Base-by-base conservation (phyloP, 2,113 vertebrate genomes). In the Phoenicopterus ruber region DNA sequence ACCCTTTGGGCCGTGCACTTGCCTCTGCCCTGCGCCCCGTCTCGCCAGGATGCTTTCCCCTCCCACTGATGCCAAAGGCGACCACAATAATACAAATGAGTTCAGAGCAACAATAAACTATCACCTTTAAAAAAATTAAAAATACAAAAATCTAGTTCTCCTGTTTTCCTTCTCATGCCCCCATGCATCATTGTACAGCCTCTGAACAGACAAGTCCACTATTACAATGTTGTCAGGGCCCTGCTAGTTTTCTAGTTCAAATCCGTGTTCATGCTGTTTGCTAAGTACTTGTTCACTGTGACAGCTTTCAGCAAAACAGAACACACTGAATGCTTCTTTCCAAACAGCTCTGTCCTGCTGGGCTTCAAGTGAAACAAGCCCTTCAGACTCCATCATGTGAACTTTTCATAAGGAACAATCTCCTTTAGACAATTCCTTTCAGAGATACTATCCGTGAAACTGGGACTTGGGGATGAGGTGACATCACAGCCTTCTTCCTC, bases 221-320 rank as follows among this genome's bases (percentile, higher is more conserved):
- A 98, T 98, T 98, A 98, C 99, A 98, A 98, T 97, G 98, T 99
- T 99, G 99, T 99, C 98, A 98, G 98, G 98, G 98, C 98, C 98
- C 98, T 98, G 98, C 98, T 99, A 98, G 97, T 99, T 99, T 99
- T 99, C 98, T 99, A 99, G 99, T 99, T 99, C 98, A 99, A 99
- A 99, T 99, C 99, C 99, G 99, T 99, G 99, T 99, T 99, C 99
- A 99, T 98, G 99, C 99, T 99, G 98, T 99, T 99, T 99, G 99
- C 98, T 99, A 99, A 99, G 99, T 99, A 98, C 99, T 99, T 99
- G 99, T 99, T 99, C 99, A 97, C 98, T 98, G 99, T 99, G 99
- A 99, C 99, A 99, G 99, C 98, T 98, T 99, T 99, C 99, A 99
- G 98, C 98, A 98, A 99, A 99, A 99, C 98, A 99, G 98, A 99